Base-by-base conservation (phyloP, 2,113 vertebrate species). In the Onychostruthus taczanowskii region DNA sequence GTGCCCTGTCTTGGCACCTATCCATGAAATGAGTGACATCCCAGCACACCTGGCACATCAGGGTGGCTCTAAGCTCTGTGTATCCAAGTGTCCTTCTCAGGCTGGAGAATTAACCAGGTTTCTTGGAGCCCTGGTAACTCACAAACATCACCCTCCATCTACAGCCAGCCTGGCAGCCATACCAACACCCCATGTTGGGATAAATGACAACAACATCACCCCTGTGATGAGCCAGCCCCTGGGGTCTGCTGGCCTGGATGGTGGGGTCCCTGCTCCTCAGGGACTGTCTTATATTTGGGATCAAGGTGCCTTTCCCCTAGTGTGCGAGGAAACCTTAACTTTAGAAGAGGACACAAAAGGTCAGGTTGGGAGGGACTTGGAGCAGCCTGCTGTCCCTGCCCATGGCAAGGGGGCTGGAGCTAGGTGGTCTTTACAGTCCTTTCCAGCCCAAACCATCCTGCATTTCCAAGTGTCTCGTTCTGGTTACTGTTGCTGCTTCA, bases 181-280 rank as follows among this genome's bases (percentile, higher is more conserved):
- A 7, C 7, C 47, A 43, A 6, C 28, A 0, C 0, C 4, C 0
- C n/a, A n/a, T 1, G 1, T 4, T 41, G 8, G 41, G 53, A 23
- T 66, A 15, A 37, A 7, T 37, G 58, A 37, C 20, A 37, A 37
- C 37, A 18, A 8, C 5, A 10, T 6, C 3, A 44, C 3, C 7
- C 22, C 13, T 55, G 43, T 37, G 52, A 39, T 11, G 66, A 28
- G 19, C 21, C 37, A 59, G 24, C 5, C 23, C 6, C 28, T 27
- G 58, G 18, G 66, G 3, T 12, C 47, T 72, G 27, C 19, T 90
- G 62, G 24, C 28, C 43, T 76, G 47, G 7, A 3, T 10, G 13
- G 22, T 39, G 44, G 66, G 8, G 10, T 7, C 1, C 18, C 28
- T 58, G 50, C 17, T 49, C 15, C 41, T 44, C 6, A 44, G 52